These are phyloP conservation scores for Thamnaconus septentrionalis DNA, from an alignment of 2,113 vertebrate species.

Conservation along the genomic window DNA sequence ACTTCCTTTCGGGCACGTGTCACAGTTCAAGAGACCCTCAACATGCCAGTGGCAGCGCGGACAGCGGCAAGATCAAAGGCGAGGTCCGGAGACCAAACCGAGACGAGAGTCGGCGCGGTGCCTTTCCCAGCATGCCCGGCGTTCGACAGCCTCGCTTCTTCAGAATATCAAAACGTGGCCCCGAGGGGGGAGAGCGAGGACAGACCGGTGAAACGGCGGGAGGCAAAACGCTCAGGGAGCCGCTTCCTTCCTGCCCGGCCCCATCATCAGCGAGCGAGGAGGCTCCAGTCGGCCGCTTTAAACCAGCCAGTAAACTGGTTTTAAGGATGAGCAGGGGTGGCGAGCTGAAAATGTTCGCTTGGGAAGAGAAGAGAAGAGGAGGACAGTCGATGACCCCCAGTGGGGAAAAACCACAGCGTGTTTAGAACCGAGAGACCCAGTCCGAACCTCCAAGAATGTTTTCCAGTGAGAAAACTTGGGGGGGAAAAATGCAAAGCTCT, in stretches of 20 bases:
- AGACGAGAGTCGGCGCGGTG: conserved; percentile 42
- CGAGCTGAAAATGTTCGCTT: conserved; percentile 5
- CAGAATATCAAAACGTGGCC: conserved; percentile 50
- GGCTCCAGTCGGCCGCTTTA: conserved; percentile 18
- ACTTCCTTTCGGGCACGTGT: conserved; percentile 50
- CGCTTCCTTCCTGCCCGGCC: conserved; percentile 76
- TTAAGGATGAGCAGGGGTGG: conserved; percentile 53
- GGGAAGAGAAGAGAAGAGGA: neutral
- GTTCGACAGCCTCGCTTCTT: conserved; percentile 39
- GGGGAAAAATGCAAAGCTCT: too few species aligned
- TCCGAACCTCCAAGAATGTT: neutral
- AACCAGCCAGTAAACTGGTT: conserved; percentile 36
- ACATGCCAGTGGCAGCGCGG: conserved; percentile 37
- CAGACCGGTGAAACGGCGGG: conserved; percentile 58
- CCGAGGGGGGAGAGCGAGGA: conserved; percentile 19
- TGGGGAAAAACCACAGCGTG: neutral
- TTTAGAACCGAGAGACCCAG: neutral
- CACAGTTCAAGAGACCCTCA: conserved; percentile 59
- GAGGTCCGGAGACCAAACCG: conserved; percentile 29
- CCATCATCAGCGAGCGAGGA: conserved; percentile 21
- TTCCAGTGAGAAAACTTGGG: too few species aligned
- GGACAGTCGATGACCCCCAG: neutral
- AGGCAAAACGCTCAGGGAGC: conserved; percentile 76
- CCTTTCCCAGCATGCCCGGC: conserved; percentile 54
- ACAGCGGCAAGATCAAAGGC: conserved; percentile 66